Percentiles rank a stretch among this genome's conserved stretches.
These are phyloP conservation scores for Leptopilina myrica DNA, from an alignment of 2,888 invertebrate species.

Conservation along the genomic window DNA sequence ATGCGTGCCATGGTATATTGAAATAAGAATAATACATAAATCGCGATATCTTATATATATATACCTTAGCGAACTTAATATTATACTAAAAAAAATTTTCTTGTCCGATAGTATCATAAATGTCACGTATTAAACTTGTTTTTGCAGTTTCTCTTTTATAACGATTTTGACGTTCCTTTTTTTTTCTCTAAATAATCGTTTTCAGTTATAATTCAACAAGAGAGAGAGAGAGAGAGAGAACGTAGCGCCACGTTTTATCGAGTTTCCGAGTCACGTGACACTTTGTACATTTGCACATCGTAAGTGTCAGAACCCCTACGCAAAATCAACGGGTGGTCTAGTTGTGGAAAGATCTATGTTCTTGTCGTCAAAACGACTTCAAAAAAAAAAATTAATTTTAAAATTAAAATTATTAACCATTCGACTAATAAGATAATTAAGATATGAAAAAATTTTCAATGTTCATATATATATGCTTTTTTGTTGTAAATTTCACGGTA, in stretches of 20 bases:
- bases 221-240: neutral
- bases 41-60: neutral
- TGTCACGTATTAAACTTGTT: slow-evolving; percentile 34
- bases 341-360: slow-evolving; percentile 65
- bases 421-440: neutral
- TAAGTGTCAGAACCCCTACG: slow-evolving; percentile 51
- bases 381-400: neutral
- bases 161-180: slow-evolving; percentile 1
- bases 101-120: slow-evolving; percentile 34
- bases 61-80: neutral
- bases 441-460: neutral
- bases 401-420: neutral
- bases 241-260: slow-evolving; percentile 18
- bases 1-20: neutral
- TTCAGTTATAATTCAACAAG: neutral
- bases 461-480: neutral
- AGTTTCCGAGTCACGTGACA: slow-evolving; percentile 34
- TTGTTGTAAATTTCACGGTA: neutral
- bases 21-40: slow-evolving; percentile 1
- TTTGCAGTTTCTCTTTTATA: slow-evolving; percentile 18
- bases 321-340: slow-evolving; percentile 63
- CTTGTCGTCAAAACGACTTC: slow-evolving; percentile 46
- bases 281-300: slow-evolving; percentile 37
- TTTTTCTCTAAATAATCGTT: neutral
- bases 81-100: slow-evolving; percentile 12